A percentile compares a stretch with the other conserved stretches of the same genome.
phyloP scores from a whole-genome alignment of 92 coral and sea anemone species.

The Galaxea fascicularis region DNA sequence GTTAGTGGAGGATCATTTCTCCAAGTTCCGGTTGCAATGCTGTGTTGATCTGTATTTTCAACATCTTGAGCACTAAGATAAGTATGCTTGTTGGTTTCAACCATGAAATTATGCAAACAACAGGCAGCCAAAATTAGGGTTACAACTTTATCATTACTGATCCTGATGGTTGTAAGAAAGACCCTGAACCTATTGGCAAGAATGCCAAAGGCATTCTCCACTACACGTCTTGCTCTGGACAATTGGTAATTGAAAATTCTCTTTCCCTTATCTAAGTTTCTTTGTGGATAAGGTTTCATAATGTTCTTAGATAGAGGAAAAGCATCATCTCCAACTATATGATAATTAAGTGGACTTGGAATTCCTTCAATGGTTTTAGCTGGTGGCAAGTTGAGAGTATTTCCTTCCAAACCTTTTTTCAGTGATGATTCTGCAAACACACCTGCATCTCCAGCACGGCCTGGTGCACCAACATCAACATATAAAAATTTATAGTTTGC shows the following conservation, averaged over 20 bases:
- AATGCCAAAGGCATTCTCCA: constrained; percentile 66
- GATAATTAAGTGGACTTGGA: constrained; percentile 32
- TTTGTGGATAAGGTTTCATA: constrained; percentile 51
- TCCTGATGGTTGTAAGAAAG: constrained; percentile 51
- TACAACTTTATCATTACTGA: constrained; percentile 28
- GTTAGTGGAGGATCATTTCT: constrained; percentile 40
- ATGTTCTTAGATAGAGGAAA: constrained; percentile 32
- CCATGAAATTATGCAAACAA: constrained; percentile 56
- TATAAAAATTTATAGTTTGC: constrained; percentile 68
- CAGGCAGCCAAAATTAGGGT: constrained; percentile 53
- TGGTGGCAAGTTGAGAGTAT: constrained; percentile 47
- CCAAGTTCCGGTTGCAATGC: constrained; percentile 52
- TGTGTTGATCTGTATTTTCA: constrained; percentile 46
- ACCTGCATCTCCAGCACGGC: constrained; percentile 77
- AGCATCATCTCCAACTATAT: constrained; percentile 57
- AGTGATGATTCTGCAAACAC: constrained; percentile 53
- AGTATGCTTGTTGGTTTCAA: constrained; percentile 56
- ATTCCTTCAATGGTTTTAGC: constrained; percentile 43
- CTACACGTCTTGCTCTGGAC: constrained; percentile 50
- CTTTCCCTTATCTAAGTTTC: constrained; percentile 44
- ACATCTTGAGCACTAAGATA: constrained; percentile 59
- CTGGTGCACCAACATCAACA: constrained; percentile 75
- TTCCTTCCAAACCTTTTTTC: constrained; percentile 43
- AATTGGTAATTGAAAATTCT: constrained; percentile 56
- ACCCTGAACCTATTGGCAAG: constrained; percentile 54